phyloP scores from a whole-genome alignment of 2,113 vertebrate species.

The Amphiprion percula region DNA sequence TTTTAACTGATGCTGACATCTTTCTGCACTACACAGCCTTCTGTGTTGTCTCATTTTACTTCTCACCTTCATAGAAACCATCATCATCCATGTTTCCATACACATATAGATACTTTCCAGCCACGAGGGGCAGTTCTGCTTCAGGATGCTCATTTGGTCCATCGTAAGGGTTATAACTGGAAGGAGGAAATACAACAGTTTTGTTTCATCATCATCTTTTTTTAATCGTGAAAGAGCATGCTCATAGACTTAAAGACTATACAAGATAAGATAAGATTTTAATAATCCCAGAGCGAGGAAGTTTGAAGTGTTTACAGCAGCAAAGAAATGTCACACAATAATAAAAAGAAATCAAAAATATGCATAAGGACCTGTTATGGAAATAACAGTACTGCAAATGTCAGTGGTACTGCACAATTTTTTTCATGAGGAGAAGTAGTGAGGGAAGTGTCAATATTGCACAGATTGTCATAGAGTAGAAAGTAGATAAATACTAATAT shows the following conservation, averaged over 20 bases:
- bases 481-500: no score
- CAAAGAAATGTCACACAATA: no score
- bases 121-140: slow-evolving; percentile 96
- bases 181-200: background rate
- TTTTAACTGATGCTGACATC: background rate
- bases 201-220: background rate
- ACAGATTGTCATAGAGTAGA: no score
- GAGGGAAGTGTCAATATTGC: no score
- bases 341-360: no score
- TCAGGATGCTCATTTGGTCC: slow-evolving; percentile 98
- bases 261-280: no score
- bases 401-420: no score
- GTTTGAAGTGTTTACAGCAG: no score
- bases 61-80: slow-evolving; percentile 96
- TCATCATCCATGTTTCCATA: slow-evolving; percentile 99
- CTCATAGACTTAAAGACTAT: background rate
- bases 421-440: no score
- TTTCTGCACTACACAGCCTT: background rate
- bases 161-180: slow-evolving; percentile 97
- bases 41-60: background rate
- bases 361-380: no score
- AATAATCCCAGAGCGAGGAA: no score
- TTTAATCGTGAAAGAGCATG: background rate
- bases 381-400: no score
- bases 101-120: slow-evolving; percentile 97